These are phyloP conservation scores for Aeoliscus strigatus DNA, from an alignment of 2,797 vertebrate species.

Conservation along the genomic window DNA sequence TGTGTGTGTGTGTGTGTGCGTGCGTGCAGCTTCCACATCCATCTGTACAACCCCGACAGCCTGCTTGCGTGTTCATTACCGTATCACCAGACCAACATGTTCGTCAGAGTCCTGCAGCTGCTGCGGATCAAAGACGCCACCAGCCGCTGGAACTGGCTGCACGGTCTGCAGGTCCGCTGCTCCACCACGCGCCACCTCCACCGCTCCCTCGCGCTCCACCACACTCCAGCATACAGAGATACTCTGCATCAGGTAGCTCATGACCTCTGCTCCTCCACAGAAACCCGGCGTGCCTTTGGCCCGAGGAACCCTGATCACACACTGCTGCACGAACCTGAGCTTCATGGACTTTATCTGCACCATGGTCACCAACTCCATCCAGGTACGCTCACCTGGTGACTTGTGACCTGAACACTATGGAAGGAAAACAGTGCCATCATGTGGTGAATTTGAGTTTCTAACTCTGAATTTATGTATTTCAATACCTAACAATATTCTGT, in stretches of 20 bases:
- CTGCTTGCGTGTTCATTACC: slow-evolving; percentile 88
- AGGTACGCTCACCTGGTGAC: slow-evolving; percentile 67
- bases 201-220: too few relatives aligned
- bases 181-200: too few relatives aligned
- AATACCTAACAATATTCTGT: too few relatives aligned
- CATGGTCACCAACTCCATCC: slow-evolving; percentile 82
- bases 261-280: slow-evolving; percentile 61
- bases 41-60: slow-evolving; percentile 87
- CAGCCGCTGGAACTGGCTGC: slow-evolving; percentile 90
- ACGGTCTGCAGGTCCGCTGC: slow-evolving; percentile 74
- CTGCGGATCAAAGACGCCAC: slow-evolving; percentile 80
- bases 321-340: slow-evolving; percentile 89
- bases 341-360: slow-evolving; percentile 97
- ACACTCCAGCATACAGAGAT: too few relatives aligned
- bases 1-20: slow-evolving; percentile 4
- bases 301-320: slow-evolving; percentile 84
- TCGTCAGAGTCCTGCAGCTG: slow-evolving; percentile 90
- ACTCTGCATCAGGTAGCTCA: neutral
- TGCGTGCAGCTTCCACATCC: slow-evolving; percentile 90
- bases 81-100: slow-evolving; percentile 90
- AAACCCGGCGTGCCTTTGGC: slow-evolving; percentile 89
- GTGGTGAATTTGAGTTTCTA: too few relatives aligned
- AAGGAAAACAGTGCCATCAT: too few relatives aligned
- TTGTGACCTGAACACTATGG: too few relatives aligned
- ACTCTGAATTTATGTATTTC: too few relatives aligned